Conservation (phyloP, 1,140 invertebrate genomes). For the Drosophila tani region DNA sequence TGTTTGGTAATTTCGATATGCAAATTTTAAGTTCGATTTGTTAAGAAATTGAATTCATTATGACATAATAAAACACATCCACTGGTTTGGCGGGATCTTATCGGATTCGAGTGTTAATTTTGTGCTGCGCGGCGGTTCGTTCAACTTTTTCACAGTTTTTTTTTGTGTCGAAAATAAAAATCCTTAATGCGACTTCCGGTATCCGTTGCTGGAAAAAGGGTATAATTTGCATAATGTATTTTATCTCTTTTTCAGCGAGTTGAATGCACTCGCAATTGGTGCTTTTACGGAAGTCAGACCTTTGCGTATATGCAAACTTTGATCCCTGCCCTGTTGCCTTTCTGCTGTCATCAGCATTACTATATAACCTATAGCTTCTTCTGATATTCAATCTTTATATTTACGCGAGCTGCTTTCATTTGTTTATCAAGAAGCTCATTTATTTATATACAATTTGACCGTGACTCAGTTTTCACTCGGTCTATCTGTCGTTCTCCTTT, state of each 20-base stretch:
- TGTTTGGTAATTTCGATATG: slow-evolving; percentile 54
- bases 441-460: slow-evolving; percentile 60
- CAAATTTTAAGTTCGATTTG: slow-evolving; percentile 65
- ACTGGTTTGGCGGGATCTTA: slow-evolving; percentile 19
- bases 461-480: slow-evolving; percentile 62
- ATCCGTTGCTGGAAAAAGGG: slow-evolving; percentile 17
- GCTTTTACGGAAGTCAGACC: slow-evolving; percentile 25
- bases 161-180: slow-evolving; percentile 12
- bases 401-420: slow-evolving; percentile 33
- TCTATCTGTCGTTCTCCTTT: slow-evolving; percentile 7
- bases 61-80: slow-evolving; percentile 68
- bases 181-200: slow-evolving; percentile 46
- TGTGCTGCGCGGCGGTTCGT: slow-evolving; percentile 9
- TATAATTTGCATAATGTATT: slow-evolving; percentile 40
- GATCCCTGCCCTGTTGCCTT: slow-evolving; percentile 4
- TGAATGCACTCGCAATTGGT: slow-evolving; percentile 49
- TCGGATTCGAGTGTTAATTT: slow-evolving; percentile 41
- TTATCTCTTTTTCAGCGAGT: slow-evolving; percentile 43
- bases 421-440: slow-evolving; percentile 40
- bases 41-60: slow-evolving; percentile 70
- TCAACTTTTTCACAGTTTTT: slow-evolving; percentile 11
- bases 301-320: slow-evolving; percentile 1
- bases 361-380: background rate
- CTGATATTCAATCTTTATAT: slow-evolving; percentile 26
- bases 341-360: background rate